A percentile compares a stretch with the other conserved stretches of the same genome.
Evolutionary conservation across 2,113 vertebrate genomes (phyloP).

Genomic region (Pituophis catenifer): DNA sequence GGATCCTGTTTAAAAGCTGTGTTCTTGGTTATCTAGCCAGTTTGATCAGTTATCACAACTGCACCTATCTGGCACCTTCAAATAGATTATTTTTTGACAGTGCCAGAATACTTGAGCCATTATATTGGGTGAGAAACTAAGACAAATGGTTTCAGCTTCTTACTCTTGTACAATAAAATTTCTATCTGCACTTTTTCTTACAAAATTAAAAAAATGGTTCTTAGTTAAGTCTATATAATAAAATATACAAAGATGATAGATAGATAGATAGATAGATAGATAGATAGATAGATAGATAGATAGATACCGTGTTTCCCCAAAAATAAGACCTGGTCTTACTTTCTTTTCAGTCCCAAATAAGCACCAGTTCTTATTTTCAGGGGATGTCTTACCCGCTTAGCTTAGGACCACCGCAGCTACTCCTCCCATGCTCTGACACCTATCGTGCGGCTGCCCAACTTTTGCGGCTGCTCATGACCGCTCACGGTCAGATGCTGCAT

Average conservation of each 20-base stretch:
- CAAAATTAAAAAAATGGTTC: neutral
- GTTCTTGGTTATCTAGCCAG: neutral
- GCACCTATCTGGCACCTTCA: neutral
- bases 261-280: no score
- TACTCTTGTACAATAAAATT: neutral
- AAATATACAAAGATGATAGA: neutral
- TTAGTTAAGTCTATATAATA: neutral
- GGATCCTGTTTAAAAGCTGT: neutral
- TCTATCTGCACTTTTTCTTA: neutral
- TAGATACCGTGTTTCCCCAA: no score
- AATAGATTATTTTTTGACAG: neutral
- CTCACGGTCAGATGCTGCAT: rapidly evolving
- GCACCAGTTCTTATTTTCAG: no score
- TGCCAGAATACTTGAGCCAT: neutral
- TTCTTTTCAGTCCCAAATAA: no score
- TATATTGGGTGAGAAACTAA: neutral
- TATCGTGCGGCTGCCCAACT: no score
- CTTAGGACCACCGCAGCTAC: no score
- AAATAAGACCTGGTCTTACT: no score
- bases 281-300: no score
- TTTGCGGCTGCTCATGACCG: no score
- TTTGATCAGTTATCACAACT: neutral
- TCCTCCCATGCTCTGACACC: no score
- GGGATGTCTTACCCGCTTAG: no score
- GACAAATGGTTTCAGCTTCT: neutral